Evolutionary conservation across 2,797 vertebrate genomes (phyloP).

Genomic region (Galagoides demidoff): DNA sequence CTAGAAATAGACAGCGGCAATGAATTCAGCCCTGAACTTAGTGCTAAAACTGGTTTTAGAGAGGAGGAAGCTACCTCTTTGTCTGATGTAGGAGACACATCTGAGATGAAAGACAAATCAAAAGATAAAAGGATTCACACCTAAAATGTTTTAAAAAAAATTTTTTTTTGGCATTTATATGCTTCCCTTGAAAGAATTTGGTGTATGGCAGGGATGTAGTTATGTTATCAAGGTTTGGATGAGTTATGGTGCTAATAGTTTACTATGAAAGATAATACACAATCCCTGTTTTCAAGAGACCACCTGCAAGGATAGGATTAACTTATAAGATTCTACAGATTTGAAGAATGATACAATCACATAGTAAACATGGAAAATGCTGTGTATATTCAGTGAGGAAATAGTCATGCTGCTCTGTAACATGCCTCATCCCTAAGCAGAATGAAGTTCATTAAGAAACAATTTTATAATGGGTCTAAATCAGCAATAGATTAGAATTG

Average conservation of each 20-base stretch:
- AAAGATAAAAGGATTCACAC: not conserved
- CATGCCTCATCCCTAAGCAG: not conserved
- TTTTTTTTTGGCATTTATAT: not conserved
- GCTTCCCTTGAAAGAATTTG: not conserved
- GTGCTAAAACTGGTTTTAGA: not conserved
- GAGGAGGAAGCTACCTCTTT: not conserved
- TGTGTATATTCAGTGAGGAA: not conserved
- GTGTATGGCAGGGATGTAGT: not conserved
- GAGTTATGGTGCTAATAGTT: not conserved
- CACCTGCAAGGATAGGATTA: not conserved
- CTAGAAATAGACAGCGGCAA: not conserved
- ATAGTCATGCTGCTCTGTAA: not conserved
- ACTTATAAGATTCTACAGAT: not conserved
- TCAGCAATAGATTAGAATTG: not conserved
- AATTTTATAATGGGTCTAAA: not conserved
- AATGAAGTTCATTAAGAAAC: not conserved
- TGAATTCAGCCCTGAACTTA: not conserved
- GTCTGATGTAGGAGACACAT: not conserved
- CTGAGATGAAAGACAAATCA: not conserved
- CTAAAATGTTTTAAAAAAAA: not conserved
- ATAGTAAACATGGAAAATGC: not conserved
- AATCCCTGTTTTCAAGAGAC: not conserved
- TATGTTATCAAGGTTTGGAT: slow-evolving; percentile 19
- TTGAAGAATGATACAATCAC: not conserved
- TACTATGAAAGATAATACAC: not conserved